Conservation (phyloP, 2,113 vertebrate species). For the Stegostoma tigrinum region DNA sequence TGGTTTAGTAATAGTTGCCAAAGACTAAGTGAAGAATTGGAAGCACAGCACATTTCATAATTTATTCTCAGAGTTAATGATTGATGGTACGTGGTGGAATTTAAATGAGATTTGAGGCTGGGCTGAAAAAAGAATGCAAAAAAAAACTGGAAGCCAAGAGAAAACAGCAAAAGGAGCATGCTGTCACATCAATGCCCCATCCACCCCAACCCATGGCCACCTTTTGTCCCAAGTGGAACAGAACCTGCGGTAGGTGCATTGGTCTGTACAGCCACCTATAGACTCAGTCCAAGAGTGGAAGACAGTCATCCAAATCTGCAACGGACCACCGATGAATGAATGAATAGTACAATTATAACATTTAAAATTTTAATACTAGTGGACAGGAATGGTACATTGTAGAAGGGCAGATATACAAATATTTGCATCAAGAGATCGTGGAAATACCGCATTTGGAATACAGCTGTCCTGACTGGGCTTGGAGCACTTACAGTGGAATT, state of each 20-base stretch:
- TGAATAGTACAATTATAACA: too few species aligned
- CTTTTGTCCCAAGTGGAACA: too few species aligned
- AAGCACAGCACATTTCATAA: background rate
- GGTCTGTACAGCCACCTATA: too few species aligned
- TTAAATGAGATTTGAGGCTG: too few species aligned
- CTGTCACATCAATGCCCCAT: too few species aligned
- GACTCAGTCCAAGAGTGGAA: too few species aligned
- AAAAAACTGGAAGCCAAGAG: too few species aligned
- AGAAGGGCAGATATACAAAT: background rate
- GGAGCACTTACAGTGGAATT: background rate
- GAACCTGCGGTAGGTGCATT: too few species aligned
- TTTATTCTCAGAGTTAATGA: background rate
- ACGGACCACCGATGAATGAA: too few species aligned
- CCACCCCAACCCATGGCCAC: too few species aligned
- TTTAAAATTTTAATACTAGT: background rate
- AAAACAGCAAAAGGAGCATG: too few species aligned
- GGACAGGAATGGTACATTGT: background rate
- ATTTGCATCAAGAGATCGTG: background rate
- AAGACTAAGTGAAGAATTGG: background rate
- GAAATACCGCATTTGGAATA: background rate
- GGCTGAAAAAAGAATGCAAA: background rate
- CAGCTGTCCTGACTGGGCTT: background rate
- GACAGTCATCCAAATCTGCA: too few species aligned
- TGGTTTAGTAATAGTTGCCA: background rate
- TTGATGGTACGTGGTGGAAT: background rate